A percentile compares a stretch with the other conserved stretches of the same genome.
Conservation (phyloP, 2,797 vertebrate species). For the Geotrypetes seraphini region DNA sequence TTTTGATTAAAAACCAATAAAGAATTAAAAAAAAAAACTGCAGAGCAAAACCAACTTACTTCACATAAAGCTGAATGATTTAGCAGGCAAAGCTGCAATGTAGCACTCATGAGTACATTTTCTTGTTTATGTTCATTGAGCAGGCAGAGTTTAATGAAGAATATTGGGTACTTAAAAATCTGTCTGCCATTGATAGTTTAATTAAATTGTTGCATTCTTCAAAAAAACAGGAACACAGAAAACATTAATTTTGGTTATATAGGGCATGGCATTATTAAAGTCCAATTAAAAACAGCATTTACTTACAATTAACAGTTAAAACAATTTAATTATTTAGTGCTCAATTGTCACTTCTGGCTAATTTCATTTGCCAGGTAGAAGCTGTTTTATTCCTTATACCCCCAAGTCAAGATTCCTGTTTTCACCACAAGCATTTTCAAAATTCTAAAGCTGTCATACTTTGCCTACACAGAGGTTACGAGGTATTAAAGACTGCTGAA, state of each 20-base stretch:
- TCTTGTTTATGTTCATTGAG: constrained; percentile 52
- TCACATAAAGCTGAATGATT: constrained; percentile 43
- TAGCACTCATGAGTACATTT: constrained; percentile 41
- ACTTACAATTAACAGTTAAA: constrained; percentile 53
- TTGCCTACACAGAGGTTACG: no score
- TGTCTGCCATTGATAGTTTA: constrained; percentile 64
- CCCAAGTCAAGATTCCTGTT: no score
- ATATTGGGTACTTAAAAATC: constrained; percentile 58
- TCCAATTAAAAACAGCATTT: constrained; percentile 60
- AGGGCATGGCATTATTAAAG: constrained; percentile 67
- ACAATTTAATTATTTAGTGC: constrained; percentile 55
- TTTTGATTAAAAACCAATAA: no score
- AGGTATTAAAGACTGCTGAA: no score
- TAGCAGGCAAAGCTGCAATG: constrained; percentile 43
- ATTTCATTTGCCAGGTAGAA: constrained; percentile 17
- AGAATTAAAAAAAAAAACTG: no score
- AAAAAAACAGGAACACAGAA: constrained; percentile 54
- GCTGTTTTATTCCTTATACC: no score
- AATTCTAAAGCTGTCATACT: no score
- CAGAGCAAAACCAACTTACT: constrained; percentile 27
- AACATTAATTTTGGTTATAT: constrained; percentile 63
- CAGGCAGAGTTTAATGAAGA: constrained; percentile 59
- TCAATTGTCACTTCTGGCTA: constrained; percentile 47
- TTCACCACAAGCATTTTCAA: no score
- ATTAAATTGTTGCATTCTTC: constrained; percentile 64